These are phyloP conservation scores for Drosophila gaucha DNA, from an alignment of 2,888 invertebrate genomes.

Conservation along the genomic window DNA sequence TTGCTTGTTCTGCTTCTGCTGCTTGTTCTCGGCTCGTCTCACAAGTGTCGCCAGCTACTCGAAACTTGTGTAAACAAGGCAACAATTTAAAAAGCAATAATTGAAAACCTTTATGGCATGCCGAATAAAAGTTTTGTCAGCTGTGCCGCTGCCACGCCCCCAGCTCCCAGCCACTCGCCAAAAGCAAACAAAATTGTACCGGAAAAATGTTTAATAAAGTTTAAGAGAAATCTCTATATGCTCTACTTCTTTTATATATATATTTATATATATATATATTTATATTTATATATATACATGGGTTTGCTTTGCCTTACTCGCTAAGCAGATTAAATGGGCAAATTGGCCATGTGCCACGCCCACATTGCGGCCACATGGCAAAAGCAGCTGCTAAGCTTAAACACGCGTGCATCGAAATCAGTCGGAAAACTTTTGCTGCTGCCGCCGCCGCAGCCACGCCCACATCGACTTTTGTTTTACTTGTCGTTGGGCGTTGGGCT, in stretches of 20 bases:
- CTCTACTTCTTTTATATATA: slow-evolving; percentile 5
- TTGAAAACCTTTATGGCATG: slow-evolving; percentile 69
- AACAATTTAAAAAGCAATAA: slow-evolving; percentile 70
- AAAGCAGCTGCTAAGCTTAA: slow-evolving; percentile 60
- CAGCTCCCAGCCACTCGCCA: background rate
- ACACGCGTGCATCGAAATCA: slow-evolving; percentile 61
- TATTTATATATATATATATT: background rate
- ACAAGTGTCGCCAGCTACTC: slow-evolving; percentile 49
- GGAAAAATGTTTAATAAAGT: slow-evolving; percentile 48
- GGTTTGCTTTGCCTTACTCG: background rate
- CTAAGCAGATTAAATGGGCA: slow-evolving; percentile 70
- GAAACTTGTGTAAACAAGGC: slow-evolving; percentile 66
- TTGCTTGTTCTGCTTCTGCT: slow-evolving; percentile 1
- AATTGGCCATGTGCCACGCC: slow-evolving; percentile 55
- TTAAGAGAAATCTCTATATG: slow-evolving; percentile 38
- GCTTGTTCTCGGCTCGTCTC: slow-evolving; percentile 20
- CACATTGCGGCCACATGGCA: slow-evolving; percentile 37
- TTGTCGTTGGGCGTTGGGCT: slow-evolving; percentile 26
- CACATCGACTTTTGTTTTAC: slow-evolving; percentile 36
- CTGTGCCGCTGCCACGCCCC: slow-evolving; percentile 51
- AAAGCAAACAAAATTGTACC: slow-evolving; percentile 15
- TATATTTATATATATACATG: background rate
- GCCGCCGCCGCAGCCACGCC: slow-evolving; percentile 44
- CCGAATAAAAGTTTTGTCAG: slow-evolving; percentile 60
- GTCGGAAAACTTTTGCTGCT: slow-evolving; percentile 47